Evolutionary conservation across 2,888 invertebrate species (phyloP), one percentile per base, ranked within the genome.

Genomic region (Eilema griseolum): DNA sequence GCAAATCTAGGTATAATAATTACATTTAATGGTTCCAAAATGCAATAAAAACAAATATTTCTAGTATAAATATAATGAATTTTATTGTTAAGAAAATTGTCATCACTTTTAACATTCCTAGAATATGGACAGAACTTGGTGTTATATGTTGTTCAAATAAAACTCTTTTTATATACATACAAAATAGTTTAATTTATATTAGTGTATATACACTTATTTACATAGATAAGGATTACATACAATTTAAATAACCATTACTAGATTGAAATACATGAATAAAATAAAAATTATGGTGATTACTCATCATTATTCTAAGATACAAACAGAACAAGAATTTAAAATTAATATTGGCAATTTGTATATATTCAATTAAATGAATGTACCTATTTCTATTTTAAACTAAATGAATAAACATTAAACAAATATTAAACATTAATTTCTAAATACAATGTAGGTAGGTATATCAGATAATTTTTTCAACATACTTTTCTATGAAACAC

Each of bases 141-240:
- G 76, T 76, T 75, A 68, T 65, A 72, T 80, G 71, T 71, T 82
- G 73, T 76, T 81, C 33, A 57, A 81, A 81, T 81, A 81, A 81
- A 83, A 76, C 60, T 10, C 31, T 69, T 67, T n/a, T 66, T 69
- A 26, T 80, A 52, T 64, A 57, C 33, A 57, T 66, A 75, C 26
- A 76, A 61, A 78, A 56, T 76, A 26, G 69, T 82, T 82, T 81
- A 69, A 78, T 81, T 74, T 76, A 60, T 64, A 62, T 68, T 70
- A 74, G 59, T 56, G 33, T 76, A 76, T 81, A 66, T 82, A 81
- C 81, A 82, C 16, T 72, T 76, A 76, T 74, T 70, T 76, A 77
- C 71, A 80, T 71, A 72, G 56, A 28, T 65, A 63, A 67, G 24
- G 37, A 57, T 59, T 70, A 78, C 73, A 73, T 69, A 67, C 46